Conservation (phyloP, 2,113 vertebrate species). For the Barbus barbus region DNA sequence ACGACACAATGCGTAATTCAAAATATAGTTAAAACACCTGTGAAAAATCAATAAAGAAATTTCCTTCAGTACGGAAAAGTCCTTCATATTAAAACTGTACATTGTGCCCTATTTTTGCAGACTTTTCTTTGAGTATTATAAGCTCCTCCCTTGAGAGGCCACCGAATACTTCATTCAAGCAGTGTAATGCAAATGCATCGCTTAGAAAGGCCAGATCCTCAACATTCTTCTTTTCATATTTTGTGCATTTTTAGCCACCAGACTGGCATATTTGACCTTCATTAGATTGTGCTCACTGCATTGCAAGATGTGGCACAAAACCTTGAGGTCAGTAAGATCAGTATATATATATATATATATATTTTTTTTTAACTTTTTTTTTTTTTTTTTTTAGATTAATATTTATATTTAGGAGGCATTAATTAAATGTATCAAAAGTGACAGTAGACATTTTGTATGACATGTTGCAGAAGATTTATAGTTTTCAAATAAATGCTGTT, state of each 20-base stretch:
- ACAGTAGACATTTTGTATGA: not conserved
- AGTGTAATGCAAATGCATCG: constrained; percentile 26
- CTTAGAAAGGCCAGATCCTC: constrained; percentile 4
- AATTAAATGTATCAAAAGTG: not conserved
- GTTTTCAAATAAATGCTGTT: not conserved
- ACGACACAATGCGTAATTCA: not conserved
- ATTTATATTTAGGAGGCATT: not conserved
- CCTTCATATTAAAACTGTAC: not conserved
- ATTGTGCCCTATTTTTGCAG: not conserved
- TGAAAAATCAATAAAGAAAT: not conserved
- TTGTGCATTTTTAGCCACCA: not conserved
- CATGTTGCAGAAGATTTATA: not conserved
- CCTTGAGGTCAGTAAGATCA: not conserved
- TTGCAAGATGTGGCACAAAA: not conserved
- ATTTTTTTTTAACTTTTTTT: too few species aligned
- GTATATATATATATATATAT: too few species aligned
- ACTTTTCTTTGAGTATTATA: not conserved
- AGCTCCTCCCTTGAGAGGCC: constrained; percentile 15
- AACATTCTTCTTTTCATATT: constrained; percentile 19
- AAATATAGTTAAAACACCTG: not conserved
- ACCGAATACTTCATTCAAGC: constrained; percentile 14
- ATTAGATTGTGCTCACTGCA: not conserved
- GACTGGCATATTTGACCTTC: not conserved
- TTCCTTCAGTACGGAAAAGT: not conserved
- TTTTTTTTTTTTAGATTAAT: too few species aligned